These are phyloP conservation scores for Clusia tigrina DNA, from an alignment of 2,888 invertebrate species.

Conservation along the genomic window DNA sequence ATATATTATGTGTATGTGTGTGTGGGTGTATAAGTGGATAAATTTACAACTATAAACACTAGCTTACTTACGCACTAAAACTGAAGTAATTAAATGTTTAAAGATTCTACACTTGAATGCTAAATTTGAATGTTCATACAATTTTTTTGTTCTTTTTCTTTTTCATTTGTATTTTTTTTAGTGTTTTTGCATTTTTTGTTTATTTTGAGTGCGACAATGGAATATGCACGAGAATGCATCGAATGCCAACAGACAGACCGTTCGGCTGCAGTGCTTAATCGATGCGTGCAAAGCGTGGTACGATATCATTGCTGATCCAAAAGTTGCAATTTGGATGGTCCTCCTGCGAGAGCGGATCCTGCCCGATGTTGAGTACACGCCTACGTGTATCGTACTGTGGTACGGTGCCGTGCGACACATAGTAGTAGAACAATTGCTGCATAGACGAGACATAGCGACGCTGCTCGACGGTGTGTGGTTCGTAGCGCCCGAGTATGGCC, in stretches of 20 bases:
- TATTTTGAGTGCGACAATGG: background rate
- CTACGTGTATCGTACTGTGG: slow-evolving; percentile 69
- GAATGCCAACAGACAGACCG: background rate
- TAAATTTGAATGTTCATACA: background rate
- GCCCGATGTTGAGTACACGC: slow-evolving; percentile 73
- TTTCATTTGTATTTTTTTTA: no score
- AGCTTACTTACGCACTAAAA: slow-evolving; percentile 49
- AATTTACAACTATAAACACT: slow-evolving; percentile 47
- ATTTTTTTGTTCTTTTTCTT: background rate
- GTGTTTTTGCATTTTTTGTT: background rate
- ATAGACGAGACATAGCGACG: slow-evolving; percentile 79
- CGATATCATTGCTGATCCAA: slow-evolving; percentile 78
- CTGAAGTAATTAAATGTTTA: no score
- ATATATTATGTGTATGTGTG: background rate
- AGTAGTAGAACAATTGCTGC: slow-evolving; percentile 84
- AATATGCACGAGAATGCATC: background rate
- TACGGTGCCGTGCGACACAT: slow-evolving; percentile 78
- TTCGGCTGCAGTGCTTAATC: slow-evolving; percentile 68
- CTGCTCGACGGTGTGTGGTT: slow-evolving; percentile 76
- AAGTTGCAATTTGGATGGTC: slow-evolving; percentile 79
- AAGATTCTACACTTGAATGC: no score
- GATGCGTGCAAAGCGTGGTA: slow-evolving; percentile 77
- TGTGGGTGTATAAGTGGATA: slow-evolving; percentile 26
- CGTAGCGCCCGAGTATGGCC: slow-evolving; percentile 81
- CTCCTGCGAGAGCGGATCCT: slow-evolving; percentile 72